Evolutionary conservation across 2,888 invertebrate genomes (phyloP).

Genomic region (Drosophila sordidula): DNA sequence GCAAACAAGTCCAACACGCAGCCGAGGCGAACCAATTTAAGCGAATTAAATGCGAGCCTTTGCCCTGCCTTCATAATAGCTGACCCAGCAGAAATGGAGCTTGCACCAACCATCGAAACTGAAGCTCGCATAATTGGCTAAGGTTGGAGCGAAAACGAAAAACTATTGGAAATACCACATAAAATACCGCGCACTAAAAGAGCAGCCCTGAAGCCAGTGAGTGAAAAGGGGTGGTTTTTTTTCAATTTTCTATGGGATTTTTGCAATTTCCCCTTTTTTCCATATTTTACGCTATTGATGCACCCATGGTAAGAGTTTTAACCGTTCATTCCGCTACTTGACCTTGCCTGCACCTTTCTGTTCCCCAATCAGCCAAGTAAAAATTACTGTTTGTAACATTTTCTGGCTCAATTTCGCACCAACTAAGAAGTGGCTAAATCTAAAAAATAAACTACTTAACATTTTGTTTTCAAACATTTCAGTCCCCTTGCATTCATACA

Average conservation of each 20-base stretch:
- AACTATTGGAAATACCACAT: slow-evolving; percentile 25
- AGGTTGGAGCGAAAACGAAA: slow-evolving; percentile 37
- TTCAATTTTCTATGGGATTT: slow-evolving; percentile 16
- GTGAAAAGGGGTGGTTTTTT: slow-evolving; percentile 1
- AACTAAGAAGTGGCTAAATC: too few species aligned
- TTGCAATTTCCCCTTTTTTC: slow-evolving; percentile 38
- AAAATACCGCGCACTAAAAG: slow-evolving; percentile 73
- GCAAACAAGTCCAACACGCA: slow-evolving; percentile 26
- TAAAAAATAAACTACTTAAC: too few species aligned
- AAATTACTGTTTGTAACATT: too few species aligned
- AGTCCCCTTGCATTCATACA: too few species aligned
- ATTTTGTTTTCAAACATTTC: too few species aligned
- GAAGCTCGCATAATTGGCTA: slow-evolving; percentile 39
- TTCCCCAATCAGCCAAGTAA: slow-evolving; percentile 38
- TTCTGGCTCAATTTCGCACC: too few species aligned
- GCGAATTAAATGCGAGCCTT: slow-evolving; percentile 53
- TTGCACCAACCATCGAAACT: slow-evolving; percentile 19
- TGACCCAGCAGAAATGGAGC: slow-evolving; percentile 7
- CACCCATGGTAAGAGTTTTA: slow-evolving; percentile 40
- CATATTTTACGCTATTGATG: slow-evolving; percentile 46
- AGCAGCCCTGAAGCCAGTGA: slow-evolving; percentile 50
- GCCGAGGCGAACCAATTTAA: slow-evolving; percentile 61
- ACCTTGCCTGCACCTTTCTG: not conserved
- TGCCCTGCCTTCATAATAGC: slow-evolving; percentile 4
- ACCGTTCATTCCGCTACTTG: slow-evolving; percentile 13